Evolutionary conservation across 2,113 vertebrate species (phyloP).

Genomic region (Channa argus): DNA sequence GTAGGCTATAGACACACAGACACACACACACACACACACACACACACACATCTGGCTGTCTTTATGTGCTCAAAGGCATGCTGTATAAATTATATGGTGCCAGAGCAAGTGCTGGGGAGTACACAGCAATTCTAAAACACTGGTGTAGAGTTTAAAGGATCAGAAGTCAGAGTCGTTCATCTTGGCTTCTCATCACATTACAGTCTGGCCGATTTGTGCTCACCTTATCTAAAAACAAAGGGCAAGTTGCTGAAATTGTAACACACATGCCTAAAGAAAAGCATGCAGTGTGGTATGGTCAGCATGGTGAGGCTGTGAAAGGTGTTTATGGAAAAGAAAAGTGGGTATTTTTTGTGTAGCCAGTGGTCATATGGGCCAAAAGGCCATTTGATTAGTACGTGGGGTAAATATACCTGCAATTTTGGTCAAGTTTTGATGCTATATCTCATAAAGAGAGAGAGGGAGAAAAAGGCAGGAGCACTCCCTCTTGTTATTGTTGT

Average conservation of each 20-base stretch:
- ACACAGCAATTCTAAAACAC: constrained; percentile 62
- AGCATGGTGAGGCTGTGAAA: constrained; percentile 41
- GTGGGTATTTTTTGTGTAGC: constrained; percentile 65
- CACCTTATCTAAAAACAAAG: neutral
- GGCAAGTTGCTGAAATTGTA: constrained; percentile 6
- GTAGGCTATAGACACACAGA: constrained; percentile 52
- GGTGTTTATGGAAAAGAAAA: constrained; percentile 63
- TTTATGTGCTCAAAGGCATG: constrained; percentile 79
- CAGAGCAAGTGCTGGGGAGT: constrained; percentile 64
- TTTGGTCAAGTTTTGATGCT: constrained; percentile 63
- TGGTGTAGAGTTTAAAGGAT: constrained; percentile 64
- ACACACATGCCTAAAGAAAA: neutral
- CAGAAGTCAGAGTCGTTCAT: constrained; percentile 44
- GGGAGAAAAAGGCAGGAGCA: constrained; percentile 9
- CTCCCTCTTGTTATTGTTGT: constrained; percentile 27
- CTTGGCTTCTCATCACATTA: constrained; percentile 6
- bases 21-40: constrained; percentile 38
- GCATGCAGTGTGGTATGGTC: constrained; percentile 41
- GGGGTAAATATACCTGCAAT: constrained; percentile 59
- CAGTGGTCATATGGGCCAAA: constrained; percentile 56
- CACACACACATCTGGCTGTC: constrained; percentile 75
- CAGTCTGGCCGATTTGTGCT: neutral
- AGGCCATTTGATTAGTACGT: constrained; percentile 60
- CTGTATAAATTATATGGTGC: constrained; percentile 81
- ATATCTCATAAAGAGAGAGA: constrained; percentile 31